Conservation (phyloP, 2,888 invertebrate species). For the Macropis europaea region DNA sequence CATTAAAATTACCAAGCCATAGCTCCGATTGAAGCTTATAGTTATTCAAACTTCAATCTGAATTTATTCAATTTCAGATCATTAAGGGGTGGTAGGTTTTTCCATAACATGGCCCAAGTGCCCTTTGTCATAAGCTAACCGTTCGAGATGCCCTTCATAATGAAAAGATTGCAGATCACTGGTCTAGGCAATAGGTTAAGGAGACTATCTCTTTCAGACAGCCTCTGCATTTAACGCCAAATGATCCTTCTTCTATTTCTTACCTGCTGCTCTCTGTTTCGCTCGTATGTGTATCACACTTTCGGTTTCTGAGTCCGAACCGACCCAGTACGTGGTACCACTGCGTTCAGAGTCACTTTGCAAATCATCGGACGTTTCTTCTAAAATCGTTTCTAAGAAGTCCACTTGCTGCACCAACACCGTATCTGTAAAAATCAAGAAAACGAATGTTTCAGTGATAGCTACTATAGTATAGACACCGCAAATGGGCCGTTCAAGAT, state of each 20-base stretch:
- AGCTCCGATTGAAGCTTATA: no score
- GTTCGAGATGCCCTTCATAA: no score
- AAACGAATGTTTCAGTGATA: not conserved
- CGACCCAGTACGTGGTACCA: slow-evolving; percentile 82
- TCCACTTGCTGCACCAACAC: slow-evolving; percentile 82
- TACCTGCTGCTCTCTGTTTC: slow-evolving; percentile 72
- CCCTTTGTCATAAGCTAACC: no score
- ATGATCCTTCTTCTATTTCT: not conserved
- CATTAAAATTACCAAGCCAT: no score
- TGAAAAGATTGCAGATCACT: no score
- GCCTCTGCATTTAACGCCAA: not conserved
- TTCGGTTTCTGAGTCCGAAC: slow-evolving; percentile 89
- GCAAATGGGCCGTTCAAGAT: no score
- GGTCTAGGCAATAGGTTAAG: no score
- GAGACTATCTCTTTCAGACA: no score
- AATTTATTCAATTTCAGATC: no score
- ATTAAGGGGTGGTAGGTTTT: no score
- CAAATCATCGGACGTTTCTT: slow-evolving; percentile 93
- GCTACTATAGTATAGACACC: not conserved
- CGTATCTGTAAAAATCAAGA: slow-evolving; percentile 50
- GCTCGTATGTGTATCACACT: slow-evolving; percentile 85
- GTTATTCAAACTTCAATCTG: no score
- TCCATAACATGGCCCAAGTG: no score
- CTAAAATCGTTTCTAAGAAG: slow-evolving; percentile 92
- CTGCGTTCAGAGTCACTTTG: slow-evolving; percentile 87